phyloP scores from a whole-genome alignment of 2,888 invertebrate genomes.

The Lithosia quadra region DNA sequence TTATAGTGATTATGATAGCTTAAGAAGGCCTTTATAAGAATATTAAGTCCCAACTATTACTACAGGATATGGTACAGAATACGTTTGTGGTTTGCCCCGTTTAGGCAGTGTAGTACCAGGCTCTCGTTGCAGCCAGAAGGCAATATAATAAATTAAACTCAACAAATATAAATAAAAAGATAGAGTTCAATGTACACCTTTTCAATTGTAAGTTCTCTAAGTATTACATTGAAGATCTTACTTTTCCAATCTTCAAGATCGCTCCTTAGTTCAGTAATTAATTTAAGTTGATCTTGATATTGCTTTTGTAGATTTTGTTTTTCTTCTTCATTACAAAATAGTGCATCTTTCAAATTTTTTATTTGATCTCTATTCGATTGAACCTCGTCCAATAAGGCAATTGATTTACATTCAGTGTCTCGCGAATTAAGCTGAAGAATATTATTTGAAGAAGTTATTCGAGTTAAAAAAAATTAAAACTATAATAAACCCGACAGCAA shows the following conservation, averaged over 20 bases:
- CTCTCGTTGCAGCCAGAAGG: too few species aligned
- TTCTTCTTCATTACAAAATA: constrained; percentile 74
- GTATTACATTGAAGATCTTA: constrained; percentile 39
- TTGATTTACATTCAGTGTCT: constrained; percentile 55
- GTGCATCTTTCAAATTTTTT: constrained; percentile 67
- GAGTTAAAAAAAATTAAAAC: too few species aligned
- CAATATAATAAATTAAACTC: too few species aligned
- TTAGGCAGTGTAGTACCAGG: too few species aligned
- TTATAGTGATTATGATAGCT: too few species aligned
- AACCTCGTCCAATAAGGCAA: constrained; percentile 70
- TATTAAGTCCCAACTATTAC: too few species aligned
- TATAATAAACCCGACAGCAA: too few species aligned
- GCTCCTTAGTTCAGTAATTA: constrained; percentile 69
- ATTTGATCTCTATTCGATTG: constrained; percentile 73
- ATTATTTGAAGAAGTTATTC: not conserved
- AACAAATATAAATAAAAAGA: too few species aligned
- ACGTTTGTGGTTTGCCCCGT: too few species aligned
- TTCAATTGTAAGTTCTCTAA: not conserved
- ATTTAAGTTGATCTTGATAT: constrained; percentile 67
- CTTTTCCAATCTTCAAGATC: constrained; percentile 78
- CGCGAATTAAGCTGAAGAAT: constrained; percentile 40
- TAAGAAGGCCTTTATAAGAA: too few species aligned
- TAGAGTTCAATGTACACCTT: too few species aligned
- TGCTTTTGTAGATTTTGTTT: constrained; percentile 69
- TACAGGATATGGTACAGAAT: too few species aligned